Evolutionary conservation across 1,140 invertebrate genomes (phyloP).

Genomic region (Macrobrachium rosenbergii): DNA sequence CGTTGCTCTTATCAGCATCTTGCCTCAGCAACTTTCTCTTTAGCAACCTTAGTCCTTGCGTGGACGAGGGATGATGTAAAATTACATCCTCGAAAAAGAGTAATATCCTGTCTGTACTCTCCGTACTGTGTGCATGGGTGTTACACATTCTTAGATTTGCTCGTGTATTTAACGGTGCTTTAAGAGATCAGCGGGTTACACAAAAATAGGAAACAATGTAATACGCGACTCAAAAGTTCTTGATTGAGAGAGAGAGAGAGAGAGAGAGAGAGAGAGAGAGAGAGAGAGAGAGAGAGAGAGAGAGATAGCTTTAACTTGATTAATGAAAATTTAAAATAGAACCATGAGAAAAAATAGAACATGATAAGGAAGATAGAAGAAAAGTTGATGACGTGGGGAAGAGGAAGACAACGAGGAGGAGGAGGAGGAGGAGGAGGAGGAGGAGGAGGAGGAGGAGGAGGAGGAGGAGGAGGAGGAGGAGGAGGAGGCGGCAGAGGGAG

Average conservation of each 20-base stretch:
- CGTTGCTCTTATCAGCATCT: too few relatives aligned
- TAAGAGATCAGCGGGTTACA: too few relatives aligned
- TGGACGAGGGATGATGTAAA: not conserved
- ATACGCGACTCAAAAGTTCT: not conserved
- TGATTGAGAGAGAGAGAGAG: not conserved
- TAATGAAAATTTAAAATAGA: not conserved
- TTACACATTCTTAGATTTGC: too few relatives aligned
- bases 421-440: not conserved
- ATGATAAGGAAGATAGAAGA: too few relatives aligned
- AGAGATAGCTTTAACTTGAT: not conserved
- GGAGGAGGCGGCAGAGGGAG: not conserved
- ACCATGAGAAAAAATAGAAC: not conserved
- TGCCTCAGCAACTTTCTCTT: too few relatives aligned
- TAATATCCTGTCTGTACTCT: too few relatives aligned
- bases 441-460: constrained; percentile 2
- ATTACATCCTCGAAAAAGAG: not conserved
- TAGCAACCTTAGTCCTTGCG: too few relatives aligned
- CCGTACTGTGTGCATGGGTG: too few relatives aligned
- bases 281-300: not conserved
- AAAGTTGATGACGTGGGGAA: not conserved
- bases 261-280: not conserved
- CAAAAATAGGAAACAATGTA: too few relatives aligned
- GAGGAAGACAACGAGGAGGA: not conserved
- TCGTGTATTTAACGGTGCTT: too few relatives aligned
- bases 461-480: not conserved